These are phyloP conservation scores for Crotalus helleri DNA, from an alignment of 2,113 vertebrate species.

Conservation along the genomic window DNA sequence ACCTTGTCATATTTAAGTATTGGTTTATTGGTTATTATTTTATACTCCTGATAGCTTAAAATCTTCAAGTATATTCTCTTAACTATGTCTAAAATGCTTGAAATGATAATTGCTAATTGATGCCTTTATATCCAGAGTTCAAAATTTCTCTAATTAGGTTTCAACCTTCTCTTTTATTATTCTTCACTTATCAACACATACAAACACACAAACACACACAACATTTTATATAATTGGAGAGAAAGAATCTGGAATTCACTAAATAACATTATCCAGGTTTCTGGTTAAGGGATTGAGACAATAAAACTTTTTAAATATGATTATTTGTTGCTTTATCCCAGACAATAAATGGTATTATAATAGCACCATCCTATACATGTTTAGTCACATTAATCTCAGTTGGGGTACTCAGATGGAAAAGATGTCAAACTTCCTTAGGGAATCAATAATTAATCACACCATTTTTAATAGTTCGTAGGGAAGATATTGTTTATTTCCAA, in stretches of 20 bases:
- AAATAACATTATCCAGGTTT: neutral
- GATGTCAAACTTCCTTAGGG: neutral
- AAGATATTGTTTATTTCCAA: neutral
- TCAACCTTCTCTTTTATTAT: neutral
- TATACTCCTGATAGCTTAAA: neutral
- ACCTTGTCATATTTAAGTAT: neutral
- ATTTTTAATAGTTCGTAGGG: neutral
- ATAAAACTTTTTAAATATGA: neutral
- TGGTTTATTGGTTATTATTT: neutral
- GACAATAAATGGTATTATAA: neutral
- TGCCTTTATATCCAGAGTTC: neutral
- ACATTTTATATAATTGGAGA: neutral
- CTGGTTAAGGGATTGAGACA: neutral
- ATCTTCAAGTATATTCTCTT: neutral
- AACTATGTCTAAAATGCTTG: neutral
- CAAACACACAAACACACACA: neutral
- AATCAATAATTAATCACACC: neutral
- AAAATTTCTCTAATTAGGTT: neutral
- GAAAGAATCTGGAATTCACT: neutral
- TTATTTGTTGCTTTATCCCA: neutral
- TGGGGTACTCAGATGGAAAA: neutral
- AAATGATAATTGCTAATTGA: neutral
- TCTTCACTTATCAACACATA: neutral
- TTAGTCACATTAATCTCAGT: neutral
- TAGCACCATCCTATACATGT: neutral